Percentiles rank a stretch among this genome's conserved stretches.
phyloP scores from a whole-genome alignment of 2,113 vertebrate genomes.

The Cnemophilus loriae region DNA sequence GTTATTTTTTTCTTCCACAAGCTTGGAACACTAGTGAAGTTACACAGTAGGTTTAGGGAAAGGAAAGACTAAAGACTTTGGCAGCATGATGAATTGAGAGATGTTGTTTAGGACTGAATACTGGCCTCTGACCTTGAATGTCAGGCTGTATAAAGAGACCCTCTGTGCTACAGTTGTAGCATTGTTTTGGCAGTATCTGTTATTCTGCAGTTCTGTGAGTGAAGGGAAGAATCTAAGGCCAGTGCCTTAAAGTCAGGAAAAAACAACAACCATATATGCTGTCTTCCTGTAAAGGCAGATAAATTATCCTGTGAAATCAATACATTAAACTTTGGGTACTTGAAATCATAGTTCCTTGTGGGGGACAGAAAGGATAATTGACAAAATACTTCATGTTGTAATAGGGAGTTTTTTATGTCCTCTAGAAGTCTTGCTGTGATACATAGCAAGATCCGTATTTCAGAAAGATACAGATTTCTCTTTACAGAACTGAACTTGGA shows the following conservation, averaged over 20 bases:
- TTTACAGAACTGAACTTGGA: not conserved
- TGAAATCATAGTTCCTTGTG: not conserved
- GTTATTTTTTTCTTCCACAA: not conserved
- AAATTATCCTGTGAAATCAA: not conserved
- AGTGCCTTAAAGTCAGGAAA: not conserved
- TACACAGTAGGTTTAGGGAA: not conserved
- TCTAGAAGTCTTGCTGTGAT: not conserved
- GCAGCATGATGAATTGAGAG: not conserved
- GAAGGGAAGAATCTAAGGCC: not conserved
- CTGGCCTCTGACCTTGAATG: not conserved
- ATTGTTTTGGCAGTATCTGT: not conserved
- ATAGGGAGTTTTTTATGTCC: rapidly evolving
- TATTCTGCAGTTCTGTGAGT: not conserved
- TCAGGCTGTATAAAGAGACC: not conserved
- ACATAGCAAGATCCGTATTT: not conserved
- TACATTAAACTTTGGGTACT: not conserved
- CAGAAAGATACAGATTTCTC: not conserved
- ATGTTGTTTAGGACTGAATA: not conserved
- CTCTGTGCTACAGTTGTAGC: not conserved
- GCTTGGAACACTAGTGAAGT: not conserved
- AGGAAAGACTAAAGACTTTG: not conserved
- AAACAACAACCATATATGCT: not conserved
- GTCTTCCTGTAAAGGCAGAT: not conserved
- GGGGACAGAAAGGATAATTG: not conserved
- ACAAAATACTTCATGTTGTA: not conserved